Conservation (phyloP, 2,113 vertebrate species). For the Pseudolaguvia tuberculata region DNA sequence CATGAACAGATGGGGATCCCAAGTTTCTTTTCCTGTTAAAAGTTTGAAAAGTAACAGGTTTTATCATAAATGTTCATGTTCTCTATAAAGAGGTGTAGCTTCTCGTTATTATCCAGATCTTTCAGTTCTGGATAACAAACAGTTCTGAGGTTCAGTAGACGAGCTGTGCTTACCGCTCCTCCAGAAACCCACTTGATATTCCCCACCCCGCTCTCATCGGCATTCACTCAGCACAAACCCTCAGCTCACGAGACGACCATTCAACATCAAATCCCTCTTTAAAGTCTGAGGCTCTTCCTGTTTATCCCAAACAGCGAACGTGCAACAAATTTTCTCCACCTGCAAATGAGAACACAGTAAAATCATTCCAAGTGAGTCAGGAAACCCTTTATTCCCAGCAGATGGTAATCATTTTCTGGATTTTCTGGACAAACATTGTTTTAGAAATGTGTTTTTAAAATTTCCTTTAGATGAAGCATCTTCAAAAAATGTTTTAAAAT, state of each 20-base stretch:
- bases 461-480: too few relatives aligned
- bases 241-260: not conserved
- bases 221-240: slow-evolving; percentile 1
- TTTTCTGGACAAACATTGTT: not conserved
- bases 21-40: too few relatives aligned
- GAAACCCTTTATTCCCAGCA: too few relatives aligned
- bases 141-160: slow-evolving; percentile 7
- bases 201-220: slow-evolving; percentile 19
- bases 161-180: slow-evolving; percentile 16
- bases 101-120: slow-evolving; percentile 2
- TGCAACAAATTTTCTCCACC: not conserved
- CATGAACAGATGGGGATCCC: too few relatives aligned
- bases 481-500: too few relatives aligned
- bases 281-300: slow-evolving; percentile 1
- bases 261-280: slow-evolving; percentile 11
- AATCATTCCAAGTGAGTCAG: not conserved
- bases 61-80: not conserved
- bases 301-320: not conserved
- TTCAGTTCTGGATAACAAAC: too few relatives aligned
- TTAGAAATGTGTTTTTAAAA: too few relatives aligned
- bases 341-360: not conserved
- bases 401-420: not conserved
- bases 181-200: slow-evolving; percentile 4
- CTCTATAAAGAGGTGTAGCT: not conserved
- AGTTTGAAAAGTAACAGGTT: too few relatives aligned